Percentiles rank a stretch among this genome's conserved stretches.
Conservation (phyloP, 2,113 vertebrate genomes). For the Sebastes fasciatus region DNA sequence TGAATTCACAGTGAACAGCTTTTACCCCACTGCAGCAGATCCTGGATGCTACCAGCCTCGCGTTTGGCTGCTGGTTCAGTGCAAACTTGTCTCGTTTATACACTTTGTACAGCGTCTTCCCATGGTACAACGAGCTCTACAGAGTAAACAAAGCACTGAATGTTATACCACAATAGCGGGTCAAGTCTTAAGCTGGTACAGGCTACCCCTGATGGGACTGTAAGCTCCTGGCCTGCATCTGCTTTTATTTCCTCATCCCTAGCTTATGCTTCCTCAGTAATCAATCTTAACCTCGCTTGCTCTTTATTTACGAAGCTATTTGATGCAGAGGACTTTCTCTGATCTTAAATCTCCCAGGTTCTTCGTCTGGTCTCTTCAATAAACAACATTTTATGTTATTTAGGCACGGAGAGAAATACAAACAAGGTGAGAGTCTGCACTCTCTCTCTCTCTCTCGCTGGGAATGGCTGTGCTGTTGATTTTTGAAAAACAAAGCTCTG, state of each 20-base stretch:
- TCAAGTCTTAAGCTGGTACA: constrained; percentile 35
- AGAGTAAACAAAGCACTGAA: constrained; percentile 44
- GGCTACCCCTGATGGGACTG: constrained; percentile 29
- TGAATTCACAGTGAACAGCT: constrained; percentile 52
- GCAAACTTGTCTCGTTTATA: constrained; percentile 55
- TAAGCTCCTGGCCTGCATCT: constrained; percentile 35
- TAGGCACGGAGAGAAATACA: constrained; percentile 32
- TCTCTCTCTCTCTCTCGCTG: constrained; percentile 4
- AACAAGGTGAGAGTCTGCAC: constrained; percentile 34
- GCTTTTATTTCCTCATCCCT: constrained; percentile 40
- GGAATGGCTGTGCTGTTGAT: constrained; percentile 29
- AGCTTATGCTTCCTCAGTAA: constrained; percentile 24
- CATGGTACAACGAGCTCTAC: constrained; percentile 32
- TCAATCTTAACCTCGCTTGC: constrained; percentile 50
- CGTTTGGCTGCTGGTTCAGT: constrained; percentile 44
- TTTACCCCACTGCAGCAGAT: constrained; percentile 36
- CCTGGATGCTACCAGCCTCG: constrained; percentile 46
- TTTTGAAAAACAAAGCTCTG: constrained; percentile 44
- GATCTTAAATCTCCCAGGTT: constrained; percentile 47
- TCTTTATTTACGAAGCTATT: constrained; percentile 52
- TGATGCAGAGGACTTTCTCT: constrained; percentile 42
- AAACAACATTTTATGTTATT: constrained; percentile 46
- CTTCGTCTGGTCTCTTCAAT: constrained; percentile 33
- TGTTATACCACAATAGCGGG: constrained; percentile 37
- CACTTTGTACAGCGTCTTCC: constrained; percentile 52